Conservation (phyloP, 2,113 vertebrate species). For the Percopsis transmontana region DNA sequence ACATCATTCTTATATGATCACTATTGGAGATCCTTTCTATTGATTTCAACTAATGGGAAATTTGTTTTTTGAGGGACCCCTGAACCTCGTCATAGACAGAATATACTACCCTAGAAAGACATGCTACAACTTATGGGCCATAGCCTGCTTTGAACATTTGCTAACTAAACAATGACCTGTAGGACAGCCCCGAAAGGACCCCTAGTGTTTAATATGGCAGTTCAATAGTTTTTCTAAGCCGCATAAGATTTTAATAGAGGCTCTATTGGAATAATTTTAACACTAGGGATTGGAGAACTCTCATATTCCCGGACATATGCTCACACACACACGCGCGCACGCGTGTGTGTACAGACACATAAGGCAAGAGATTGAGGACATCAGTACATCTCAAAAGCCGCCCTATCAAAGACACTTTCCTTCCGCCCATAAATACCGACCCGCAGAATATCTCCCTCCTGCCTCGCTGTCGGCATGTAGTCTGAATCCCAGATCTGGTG, state of each 20-base stretch:
- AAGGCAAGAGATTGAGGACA: constrained; percentile 56
- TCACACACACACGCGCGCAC: not conserved
- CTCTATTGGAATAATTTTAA: not conserved
- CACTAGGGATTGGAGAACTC: not conserved
- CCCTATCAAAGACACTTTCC: constrained; percentile 66
- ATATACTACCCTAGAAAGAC: too few species aligned
- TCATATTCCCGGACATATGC: not conserved
- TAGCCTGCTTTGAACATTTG: constrained; percentile 9
- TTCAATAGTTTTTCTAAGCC: constrained; percentile 30
- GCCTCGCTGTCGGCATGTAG: constrained; percentile 34
- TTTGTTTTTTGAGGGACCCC: too few species aligned
- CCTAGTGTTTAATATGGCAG: constrained; percentile 34
- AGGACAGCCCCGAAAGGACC: constrained; percentile 6
- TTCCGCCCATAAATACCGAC: constrained; percentile 66
- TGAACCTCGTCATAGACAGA: too few species aligned
- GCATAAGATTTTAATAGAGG: constrained; percentile 29
- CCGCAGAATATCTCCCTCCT: constrained; percentile 43
- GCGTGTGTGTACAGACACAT: not conserved
- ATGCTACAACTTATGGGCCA: not conserved
- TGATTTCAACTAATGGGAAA: too few species aligned
- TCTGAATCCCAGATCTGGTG: constrained; percentile 65
- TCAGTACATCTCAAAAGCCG: constrained; percentile 56
- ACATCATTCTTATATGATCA: too few species aligned
- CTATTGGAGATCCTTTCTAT: too few species aligned
- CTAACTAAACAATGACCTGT: not conserved